Base-by-base conservation (phyloP, 1,140 invertebrate species). In the Chironomus striatipennis region DNA sequence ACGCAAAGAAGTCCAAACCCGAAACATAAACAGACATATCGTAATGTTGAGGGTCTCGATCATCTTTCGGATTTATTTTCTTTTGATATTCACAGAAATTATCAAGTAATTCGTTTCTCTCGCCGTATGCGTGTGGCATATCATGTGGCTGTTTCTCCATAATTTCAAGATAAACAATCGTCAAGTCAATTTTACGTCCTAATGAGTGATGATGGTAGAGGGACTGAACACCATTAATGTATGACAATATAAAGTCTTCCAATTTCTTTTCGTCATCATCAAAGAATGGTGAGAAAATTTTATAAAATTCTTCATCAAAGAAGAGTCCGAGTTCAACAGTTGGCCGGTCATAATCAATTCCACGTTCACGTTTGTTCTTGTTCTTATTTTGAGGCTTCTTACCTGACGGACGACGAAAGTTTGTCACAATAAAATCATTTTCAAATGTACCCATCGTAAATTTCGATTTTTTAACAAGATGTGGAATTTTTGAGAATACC, bases 181-280 rank as follows among this genome's bases (percentile, higher is more conserved):
- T 88, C n/a, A 93, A 81, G 73, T 92, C 88, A 12, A 93, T 83
- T 34, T 82, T 79, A 0, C 83, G 83, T 1, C 90, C 90, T 10
- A 92, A 81, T 74, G 90, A 91, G 1, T 89, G 86, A 80, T 93
- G 91, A 77, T 91, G 88, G 79, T 90, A 93, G 6, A 93, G 76
- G 0, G 91, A 91, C 85, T 93, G 91, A 82, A 90, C 87, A 74
- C 89, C 89, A 82, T 92, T 92, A 65, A 92, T 85, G 77, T 91
- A 92, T 15, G 90, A 90, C 7, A 92, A 79, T 1, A 92, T 79
- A 87, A 92, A 89, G 79, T 92, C 88, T 21, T 87, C 83, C 6
- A 92, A 80, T 77, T 88, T 86, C 20, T 81, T 81, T 57, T 91
- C 89, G 78, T 90, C 85, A 74, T 86, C 84, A 73, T 87, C 84